Percentiles rank a stretch among this genome's conserved stretches.
Conservation (phyloP, 1,140 invertebrate species). For the Drosophila ironensis region DNA sequence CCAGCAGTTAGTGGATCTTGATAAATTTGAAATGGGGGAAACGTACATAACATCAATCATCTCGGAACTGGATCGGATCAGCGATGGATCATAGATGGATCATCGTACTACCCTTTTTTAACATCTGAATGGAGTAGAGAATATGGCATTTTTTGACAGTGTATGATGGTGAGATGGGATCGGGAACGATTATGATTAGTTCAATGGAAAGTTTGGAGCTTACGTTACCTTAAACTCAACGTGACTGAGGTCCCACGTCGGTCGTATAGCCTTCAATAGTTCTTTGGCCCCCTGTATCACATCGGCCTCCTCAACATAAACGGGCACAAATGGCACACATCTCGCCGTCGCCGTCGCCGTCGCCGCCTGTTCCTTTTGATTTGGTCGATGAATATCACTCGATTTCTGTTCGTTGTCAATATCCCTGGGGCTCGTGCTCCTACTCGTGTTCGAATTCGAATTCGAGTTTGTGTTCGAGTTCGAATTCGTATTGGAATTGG, state of each 20-base stretch:
- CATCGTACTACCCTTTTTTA: conserved; percentile 27
- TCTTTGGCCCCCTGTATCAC: conserved; percentile 83
- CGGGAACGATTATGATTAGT: neutral
- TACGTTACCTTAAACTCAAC: conserved; percentile 83
- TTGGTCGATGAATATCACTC: conserved; percentile 41
- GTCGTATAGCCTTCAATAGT: conserved; percentile 83
- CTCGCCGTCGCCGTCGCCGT: conserved; percentile 53
- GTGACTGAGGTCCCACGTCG: conserved; percentile 83
- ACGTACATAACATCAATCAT: conserved; percentile 29
- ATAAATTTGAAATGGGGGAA: conserved; percentile 11
- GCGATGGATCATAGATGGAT: conserved; percentile 8
- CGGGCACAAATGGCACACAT: conserved; percentile 75
- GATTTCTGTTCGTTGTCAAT: conserved; percentile 33
- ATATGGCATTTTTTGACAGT: conserved; percentile 38
- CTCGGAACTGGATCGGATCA: conserved; percentile 13
- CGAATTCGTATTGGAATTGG: too few relatives aligned
- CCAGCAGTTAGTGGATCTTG: conserved; percentile 36
- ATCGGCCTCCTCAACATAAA: conserved; percentile 83
- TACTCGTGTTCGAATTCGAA: too few relatives aligned
- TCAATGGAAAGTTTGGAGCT: conserved; percentile 1
- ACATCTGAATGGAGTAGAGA: conserved; percentile 60
- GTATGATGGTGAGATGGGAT: conserved; percentile 12
- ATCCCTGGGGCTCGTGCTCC: too few relatives aligned
- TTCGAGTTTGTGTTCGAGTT: too few relatives aligned
- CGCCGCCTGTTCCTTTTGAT: conserved; percentile 31